Evolutionary conservation across 2,797 vertebrate species (phyloP).

Genomic region (Sebastiscus tertius): DNA sequence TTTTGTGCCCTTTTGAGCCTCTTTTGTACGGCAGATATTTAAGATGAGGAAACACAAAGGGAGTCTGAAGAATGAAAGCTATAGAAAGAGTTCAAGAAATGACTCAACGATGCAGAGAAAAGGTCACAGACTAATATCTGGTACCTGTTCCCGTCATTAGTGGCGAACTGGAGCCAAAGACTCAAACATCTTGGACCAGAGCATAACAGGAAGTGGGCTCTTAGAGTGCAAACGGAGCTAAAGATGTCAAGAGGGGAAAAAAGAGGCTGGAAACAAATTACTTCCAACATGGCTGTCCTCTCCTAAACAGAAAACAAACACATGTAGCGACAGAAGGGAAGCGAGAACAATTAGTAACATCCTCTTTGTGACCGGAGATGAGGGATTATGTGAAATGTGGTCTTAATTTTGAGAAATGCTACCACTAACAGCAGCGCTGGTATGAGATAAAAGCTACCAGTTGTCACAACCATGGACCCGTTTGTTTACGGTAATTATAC

Average conservation of each 20-base stretch:
- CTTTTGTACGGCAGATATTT: slow-evolving; percentile 33
- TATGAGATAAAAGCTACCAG: slow-evolving; percentile 40
- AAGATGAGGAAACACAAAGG: slow-evolving; percentile 4
- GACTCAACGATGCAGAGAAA: not conserved
- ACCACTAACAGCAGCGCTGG: slow-evolving; percentile 29
- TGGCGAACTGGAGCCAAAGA: not conserved
- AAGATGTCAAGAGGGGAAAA: slow-evolving; percentile 10
- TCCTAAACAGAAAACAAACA: slow-evolving; percentile 31
- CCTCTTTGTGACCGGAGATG: slow-evolving; percentile 16
- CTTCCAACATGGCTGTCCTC: slow-evolving; percentile 12
- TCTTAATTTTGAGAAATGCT: slow-evolving; percentile 35
- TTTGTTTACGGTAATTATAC: slow-evolving; percentile 44
- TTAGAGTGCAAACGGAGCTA: not conserved
- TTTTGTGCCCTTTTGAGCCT: slow-evolving; percentile 2
- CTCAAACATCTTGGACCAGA: not conserved
- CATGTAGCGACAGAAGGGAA: slow-evolving; percentile 8
- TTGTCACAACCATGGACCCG: slow-evolving; percentile 29
- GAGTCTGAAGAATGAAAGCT: slow-evolving; percentile 1
- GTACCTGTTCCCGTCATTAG: not conserved
- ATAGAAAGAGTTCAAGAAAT: not conserved
- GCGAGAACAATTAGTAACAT: slow-evolving; percentile 45
- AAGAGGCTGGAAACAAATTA: slow-evolving; percentile 23
- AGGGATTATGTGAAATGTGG: slow-evolving; percentile 40
- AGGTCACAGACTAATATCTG: not conserved
- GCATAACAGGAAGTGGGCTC: not conserved